Base-by-base conservation (phyloP, 1,140 invertebrate genomes). In the Drosophila sp. region DNA sequence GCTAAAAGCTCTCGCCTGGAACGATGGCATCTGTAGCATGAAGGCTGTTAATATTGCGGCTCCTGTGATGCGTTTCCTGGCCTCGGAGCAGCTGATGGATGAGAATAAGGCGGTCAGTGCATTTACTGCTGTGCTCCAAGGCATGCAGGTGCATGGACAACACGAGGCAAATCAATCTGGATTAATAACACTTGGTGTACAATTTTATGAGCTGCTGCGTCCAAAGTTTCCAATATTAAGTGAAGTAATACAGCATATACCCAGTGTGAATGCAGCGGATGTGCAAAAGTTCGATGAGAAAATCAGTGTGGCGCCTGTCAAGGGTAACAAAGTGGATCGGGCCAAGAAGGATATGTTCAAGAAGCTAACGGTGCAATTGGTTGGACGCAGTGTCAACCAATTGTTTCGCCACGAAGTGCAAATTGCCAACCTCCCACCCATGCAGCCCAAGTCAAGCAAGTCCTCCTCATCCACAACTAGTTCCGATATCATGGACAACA, bases 341-440 rank as follows among this genome's bases (percentile, higher is more conserved):
- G 95, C 95, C 66, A 97, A 97, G 91, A 97, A 97, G 80, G 97
- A 98, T 90, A 93, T 97, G 9, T 98, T 98, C 91, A 97, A 96
- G 91, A 97, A 97, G 92, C 94, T 98, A 41, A 97, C 97, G 2
- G 94, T 94, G 64, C 95, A 95, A 94, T 93, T 97, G 66, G 95
- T 97, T 64, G 96, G 96, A 1, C 94, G 95, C 83, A 97, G 95
- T 91, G 94, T 97, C 7, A 96, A 97, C 29, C 96, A 98, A 92
- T 92, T 97, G 45, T 97, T 97, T 90, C 96, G 96, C 50, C 96
- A 97, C 80, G 96, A 97, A 92, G 95, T 97, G 0, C 95, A 95
- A 91, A 97, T 97, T 71, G 94, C 95, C 59, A 95, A 97, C 92
- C 92, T 98, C 78, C 97, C 97, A 1, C 93, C 94, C 2, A 94